Evolutionary conservation across 35 echinoderm and acorn worm species (phyloP).

Genomic region (Anneissia japonica): DNA sequence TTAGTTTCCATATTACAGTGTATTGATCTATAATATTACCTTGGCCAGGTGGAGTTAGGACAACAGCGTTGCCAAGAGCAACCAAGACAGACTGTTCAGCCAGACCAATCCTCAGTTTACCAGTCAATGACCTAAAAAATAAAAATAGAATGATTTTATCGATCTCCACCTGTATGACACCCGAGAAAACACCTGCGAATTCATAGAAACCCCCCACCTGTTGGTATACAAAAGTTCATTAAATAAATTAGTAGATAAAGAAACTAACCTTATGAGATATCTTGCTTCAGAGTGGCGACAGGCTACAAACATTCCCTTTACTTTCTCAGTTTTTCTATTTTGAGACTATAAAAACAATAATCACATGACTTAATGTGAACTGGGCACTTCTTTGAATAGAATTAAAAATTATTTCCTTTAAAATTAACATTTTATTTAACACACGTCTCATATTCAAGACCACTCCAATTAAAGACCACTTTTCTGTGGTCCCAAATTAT

Average conservation of each 20-base stretch:
- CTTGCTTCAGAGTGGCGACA: constrained; percentile 82
- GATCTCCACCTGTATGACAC: no score
- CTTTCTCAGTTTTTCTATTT: constrained; percentile 74
- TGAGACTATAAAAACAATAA: constrained; percentile 63
- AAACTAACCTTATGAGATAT: constrained; percentile 78
- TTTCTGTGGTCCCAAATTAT: no score
- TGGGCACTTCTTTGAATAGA: no score
- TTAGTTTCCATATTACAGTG: neutral
- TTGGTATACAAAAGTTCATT: no score
- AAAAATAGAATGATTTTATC: constrained; percentile 13
- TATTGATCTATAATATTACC: neutral
- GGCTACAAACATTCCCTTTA: constrained; percentile 82
- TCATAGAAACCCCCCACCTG: no score
- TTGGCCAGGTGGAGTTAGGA: constrained; percentile 25
- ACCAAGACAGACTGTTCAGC: constrained; percentile 95
- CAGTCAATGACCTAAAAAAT: constrained; percentile 61
- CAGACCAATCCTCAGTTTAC: constrained; percentile 77
- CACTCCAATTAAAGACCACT: no score
- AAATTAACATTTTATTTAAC: no score
- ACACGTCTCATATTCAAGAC: no score
- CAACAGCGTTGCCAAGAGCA: constrained; percentile 84
- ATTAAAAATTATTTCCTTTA: no score
- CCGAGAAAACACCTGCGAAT: no score
- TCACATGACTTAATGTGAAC: no score
- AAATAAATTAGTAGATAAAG: no score